Conservation (phyloP, 2,888 invertebrate genomes). For the Leptinotarsa rubiginosa region DNA sequence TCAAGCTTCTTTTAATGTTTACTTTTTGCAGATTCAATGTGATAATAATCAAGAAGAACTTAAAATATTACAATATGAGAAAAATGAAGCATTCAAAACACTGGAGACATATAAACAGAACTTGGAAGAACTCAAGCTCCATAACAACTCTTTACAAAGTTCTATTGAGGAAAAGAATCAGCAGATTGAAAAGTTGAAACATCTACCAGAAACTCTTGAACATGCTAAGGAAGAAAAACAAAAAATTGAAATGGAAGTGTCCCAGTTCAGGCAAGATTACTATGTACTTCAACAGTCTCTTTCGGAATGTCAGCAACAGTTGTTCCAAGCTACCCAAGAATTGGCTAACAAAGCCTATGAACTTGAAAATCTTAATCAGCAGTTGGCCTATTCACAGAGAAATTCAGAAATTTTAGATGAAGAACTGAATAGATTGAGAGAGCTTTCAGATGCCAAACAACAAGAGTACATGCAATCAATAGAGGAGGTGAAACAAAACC, state of each 20-base stretch:
- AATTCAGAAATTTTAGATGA: constrained; percentile 44
- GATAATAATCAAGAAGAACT: constrained; percentile 30
- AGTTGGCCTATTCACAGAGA: constrained; percentile 45
- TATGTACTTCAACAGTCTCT: constrained; percentile 41
- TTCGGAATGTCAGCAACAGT: constrained; percentile 43
- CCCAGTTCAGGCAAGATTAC: constrained; percentile 44
- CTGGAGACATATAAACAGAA: constrained; percentile 43
- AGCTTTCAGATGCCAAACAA: constrained; percentile 41
- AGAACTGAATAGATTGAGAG: constrained; percentile 44
- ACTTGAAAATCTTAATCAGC: constrained; percentile 44
- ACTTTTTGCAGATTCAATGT: constrained; percentile 10
- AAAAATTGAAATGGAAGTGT: constrained; percentile 51
- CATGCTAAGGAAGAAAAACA: constrained; percentile 53
- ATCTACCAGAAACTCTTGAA: constrained; percentile 43
- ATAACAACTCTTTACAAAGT: constrained; percentile 39
- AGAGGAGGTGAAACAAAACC: constrained; percentile 44
- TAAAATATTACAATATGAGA: constrained; percentile 39
- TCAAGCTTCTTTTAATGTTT: not conserved
- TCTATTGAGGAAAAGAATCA: constrained; percentile 48
- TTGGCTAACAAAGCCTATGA: constrained; percentile 43
- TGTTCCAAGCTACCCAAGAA: constrained; percentile 44
- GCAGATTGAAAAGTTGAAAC: constrained; percentile 40
- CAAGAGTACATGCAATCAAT: constrained; percentile 42
- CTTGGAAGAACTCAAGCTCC: constrained; percentile 40
- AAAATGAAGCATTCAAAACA: constrained; percentile 32